Evolutionary conservation across 1,140 invertebrate species (phyloP), one percentile per base, ranked within the genome.

Genomic region (Tribolium madens): DNA sequence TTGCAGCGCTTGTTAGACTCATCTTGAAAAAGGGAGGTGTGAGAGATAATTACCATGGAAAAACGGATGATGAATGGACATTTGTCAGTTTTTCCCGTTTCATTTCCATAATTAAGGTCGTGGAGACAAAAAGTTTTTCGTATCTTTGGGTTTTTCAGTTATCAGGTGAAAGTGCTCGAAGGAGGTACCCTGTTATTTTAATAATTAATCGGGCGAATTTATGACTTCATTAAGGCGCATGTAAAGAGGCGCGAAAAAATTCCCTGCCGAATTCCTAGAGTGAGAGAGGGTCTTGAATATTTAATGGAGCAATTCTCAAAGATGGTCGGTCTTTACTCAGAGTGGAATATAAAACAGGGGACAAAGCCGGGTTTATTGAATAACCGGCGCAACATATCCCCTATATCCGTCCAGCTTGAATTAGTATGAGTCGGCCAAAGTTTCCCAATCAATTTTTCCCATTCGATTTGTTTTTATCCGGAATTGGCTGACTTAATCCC

Each of bases 251-350:
- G 57, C 57, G 57, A 64, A 64, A 60, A 64, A 64, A 64, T 64
- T 64, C 57, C 26, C 0, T 26, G 1, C 57, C 26, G 57, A 64
- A 64, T 64, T 64, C 57, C 57, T 21, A 33, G 21, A 64, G 57
- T 64, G 57, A 64, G 52, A 64, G n/a, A 64, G 57, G 26, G 57
- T 14, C 26, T 10, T 64, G 57, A 64, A 64, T 64, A 64, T 64
- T 64, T 64, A 64, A 64, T 64, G 57, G 57, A 33, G 57, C 57
- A 64, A 64, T 64, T 64, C 57, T 33, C 57, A n/a, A 64, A 64
- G 57, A 64, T 64, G 57, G 57, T 64, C 57, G 52, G 15, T 18
- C 57, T 9, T 64, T 64, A 21, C 31, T 64, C 21, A 36, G 57
- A 64, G 18, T 26, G 26, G 57, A 64, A 64, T 64, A 64, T 64